Evolutionary conservation across 2,113 vertebrate genomes (phyloP).

Genomic region (Lophura nycthemera): DNA sequence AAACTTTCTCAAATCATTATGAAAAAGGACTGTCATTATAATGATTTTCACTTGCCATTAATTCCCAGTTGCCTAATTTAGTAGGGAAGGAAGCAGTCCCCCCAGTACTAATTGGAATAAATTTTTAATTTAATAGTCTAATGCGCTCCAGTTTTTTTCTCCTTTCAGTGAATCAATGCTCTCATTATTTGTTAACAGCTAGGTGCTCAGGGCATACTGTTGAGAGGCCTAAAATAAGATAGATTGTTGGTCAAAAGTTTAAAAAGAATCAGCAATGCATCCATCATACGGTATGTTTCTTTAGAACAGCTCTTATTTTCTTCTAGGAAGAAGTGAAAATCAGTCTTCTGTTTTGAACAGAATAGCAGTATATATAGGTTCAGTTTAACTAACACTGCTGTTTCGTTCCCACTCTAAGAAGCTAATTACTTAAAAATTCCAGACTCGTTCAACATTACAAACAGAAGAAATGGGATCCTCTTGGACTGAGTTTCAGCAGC

Average conservation of each 20-base stretch:
- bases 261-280: neutral
- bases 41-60: slow-evolving; percentile 42
- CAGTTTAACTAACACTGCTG: neutral
- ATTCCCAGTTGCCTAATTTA: slow-evolving; percentile 56
- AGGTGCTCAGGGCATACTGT: neutral
- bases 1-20: slow-evolving; percentile 1
- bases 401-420: neutral
- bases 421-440: neutral
- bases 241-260: neutral
- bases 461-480: neutral
- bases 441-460: neutral
- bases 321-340: neutral
- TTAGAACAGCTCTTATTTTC: neutral
- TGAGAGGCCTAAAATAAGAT: neutral
- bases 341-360: neutral
- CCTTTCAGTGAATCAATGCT: neutral
- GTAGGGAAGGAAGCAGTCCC: neutral
- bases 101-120: slow-evolving; percentile 56
- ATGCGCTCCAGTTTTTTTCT: neutral
- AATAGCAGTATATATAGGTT: neutral
- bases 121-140: slow-evolving; percentile 58
- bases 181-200: neutral
- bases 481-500: neutral
- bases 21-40: slow-evolving; percentile 7
- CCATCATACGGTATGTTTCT: neutral